phyloP scores from a whole-genome alignment of 2,888 invertebrate species.

The Cephus nigrinus region DNA sequence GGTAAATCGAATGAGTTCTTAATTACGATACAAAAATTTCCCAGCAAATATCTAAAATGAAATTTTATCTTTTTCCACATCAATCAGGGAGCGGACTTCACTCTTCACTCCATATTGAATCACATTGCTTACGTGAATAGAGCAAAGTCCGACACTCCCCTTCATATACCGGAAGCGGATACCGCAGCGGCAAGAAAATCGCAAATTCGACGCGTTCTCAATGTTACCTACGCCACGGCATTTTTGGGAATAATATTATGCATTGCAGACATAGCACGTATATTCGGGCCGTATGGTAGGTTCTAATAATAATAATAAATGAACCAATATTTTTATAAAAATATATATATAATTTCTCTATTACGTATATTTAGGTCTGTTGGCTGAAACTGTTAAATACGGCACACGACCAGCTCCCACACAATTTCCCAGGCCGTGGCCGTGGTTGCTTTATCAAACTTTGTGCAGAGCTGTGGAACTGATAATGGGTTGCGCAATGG shows the following conservation, averaged over 20 bases:
- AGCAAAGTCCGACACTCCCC: conserved; percentile 59
- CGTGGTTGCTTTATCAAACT: conserved; percentile 71
- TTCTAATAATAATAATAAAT: conserved; percentile 9
- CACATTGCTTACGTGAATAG: conserved; percentile 70
- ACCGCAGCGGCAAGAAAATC: conserved; percentile 57
- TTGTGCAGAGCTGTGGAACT: conserved; percentile 67
- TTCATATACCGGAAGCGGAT: conserved; percentile 57
- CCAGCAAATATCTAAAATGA: neutral
- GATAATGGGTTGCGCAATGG: conserved; percentile 69
- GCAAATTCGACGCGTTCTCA: conserved; percentile 68
- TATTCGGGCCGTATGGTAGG: conserved; percentile 69
- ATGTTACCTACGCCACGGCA: conserved; percentile 69
- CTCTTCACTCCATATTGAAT: conserved; percentile 68
- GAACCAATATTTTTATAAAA: neutral
- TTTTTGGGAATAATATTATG: conserved; percentile 69
- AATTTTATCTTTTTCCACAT: neutral
- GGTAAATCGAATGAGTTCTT: conserved; percentile 33
- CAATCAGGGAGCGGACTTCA: conserved; percentile 61
- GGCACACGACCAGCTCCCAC: conserved; percentile 39
- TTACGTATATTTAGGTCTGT: conserved; percentile 41
- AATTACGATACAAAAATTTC: neutral
- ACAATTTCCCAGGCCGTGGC: conserved; percentile 65
- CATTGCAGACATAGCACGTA: conserved; percentile 66
- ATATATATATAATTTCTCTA: conserved; percentile 6
- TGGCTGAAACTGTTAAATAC: conserved; percentile 49